Conservation (phyloP, 2,113 vertebrate species). For the Promerops cafer region DNA sequence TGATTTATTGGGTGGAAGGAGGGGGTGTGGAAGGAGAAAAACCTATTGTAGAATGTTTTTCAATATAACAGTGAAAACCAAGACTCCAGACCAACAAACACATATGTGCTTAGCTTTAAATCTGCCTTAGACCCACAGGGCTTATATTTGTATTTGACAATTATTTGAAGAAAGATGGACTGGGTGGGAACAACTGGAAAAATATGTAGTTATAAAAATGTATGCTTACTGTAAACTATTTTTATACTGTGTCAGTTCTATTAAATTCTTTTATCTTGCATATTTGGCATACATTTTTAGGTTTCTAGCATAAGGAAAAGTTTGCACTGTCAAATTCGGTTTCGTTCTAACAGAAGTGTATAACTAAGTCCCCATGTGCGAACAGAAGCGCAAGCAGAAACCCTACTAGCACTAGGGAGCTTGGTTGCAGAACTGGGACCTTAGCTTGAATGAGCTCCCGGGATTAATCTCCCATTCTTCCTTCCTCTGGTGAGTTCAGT, state of each 20-base stretch:
- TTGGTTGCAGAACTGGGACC: not conserved
- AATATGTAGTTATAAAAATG: slow-evolving; percentile 29
- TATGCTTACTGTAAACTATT: not conserved
- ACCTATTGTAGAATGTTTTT: not conserved
- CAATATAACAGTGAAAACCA: slow-evolving; percentile 4
- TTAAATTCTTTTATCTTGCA: slow-evolving; percentile 11
- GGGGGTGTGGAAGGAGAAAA: not conserved
- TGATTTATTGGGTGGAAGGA: slow-evolving; percentile 18
- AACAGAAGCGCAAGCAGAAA: not conserved
- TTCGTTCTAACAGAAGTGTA: not conserved
- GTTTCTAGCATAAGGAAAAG: slow-evolving; percentile 9
- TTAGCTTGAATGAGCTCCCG: not conserved
- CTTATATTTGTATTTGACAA: slow-evolving; percentile 29
- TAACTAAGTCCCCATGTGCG: not conserved
- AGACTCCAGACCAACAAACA: slow-evolving; percentile 27
- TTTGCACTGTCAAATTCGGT: not conserved
- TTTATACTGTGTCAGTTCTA: not conserved
- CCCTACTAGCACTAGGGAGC: not conserved
- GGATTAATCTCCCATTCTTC: not conserved
- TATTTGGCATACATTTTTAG: not conserved
- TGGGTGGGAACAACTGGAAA: slow-evolving; percentile 24
- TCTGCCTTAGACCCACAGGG: not conserved
- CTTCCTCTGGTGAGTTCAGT: not conserved
- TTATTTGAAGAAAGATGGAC: slow-evolving; percentile 53
- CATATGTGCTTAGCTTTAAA: slow-evolving; percentile 17